Evolutionary conservation across 1,140 invertebrate genomes (phyloP).

Genomic region (Drosophila grimshawi): DNA sequence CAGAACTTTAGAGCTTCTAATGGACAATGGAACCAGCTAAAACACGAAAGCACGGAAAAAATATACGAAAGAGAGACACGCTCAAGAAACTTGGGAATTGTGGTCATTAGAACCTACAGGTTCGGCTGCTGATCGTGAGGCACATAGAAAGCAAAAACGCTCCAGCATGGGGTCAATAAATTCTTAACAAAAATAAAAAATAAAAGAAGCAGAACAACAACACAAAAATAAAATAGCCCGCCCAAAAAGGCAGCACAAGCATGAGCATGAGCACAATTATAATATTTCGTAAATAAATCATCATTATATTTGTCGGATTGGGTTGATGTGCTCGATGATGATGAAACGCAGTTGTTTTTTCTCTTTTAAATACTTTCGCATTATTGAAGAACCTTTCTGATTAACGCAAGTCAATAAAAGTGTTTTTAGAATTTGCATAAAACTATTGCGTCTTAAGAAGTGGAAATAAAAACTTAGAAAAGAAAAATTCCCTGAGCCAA

Average conservation of each 20-base stretch:
- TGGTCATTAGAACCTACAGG: constrained; percentile 69
- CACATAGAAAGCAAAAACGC: constrained; percentile 69
- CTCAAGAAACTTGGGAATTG: constrained; percentile 63
- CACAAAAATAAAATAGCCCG: constrained; percentile 6
- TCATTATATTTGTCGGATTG: constrained; percentile 55
- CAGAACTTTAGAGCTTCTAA: constrained; percentile 30
- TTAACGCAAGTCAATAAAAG: constrained; percentile 46
- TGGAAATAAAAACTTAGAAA: constrained; percentile 29
- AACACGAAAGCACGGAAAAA: background rate
- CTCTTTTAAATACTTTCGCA: constrained; percentile 10
- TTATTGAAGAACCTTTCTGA: constrained; percentile 21
- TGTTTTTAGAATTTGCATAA: constrained; percentile 56
- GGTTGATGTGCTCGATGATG: constrained; percentile 25
- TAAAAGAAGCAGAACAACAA: background rate
- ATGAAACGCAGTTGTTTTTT: constrained; percentile 8
- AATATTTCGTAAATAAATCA: constrained; percentile 73
- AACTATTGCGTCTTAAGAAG: constrained; percentile 65
- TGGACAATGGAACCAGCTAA: constrained; percentile 19
- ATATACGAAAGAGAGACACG: constrained; percentile 40
- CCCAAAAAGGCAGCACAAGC: constrained; percentile 26
- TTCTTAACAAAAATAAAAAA: constrained; percentile 63
- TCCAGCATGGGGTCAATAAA: constrained; percentile 69
- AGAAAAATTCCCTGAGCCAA: constrained; percentile 28
- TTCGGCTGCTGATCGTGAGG: constrained; percentile 24
- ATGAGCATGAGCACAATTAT: constrained; percentile 49